A percentile compares a stretch with the other conserved stretches of the same genome.
Evolutionary conservation across 2,797 vertebrate species (phyloP).

Genomic region (Hippoglossus hippoglossus): DNA sequence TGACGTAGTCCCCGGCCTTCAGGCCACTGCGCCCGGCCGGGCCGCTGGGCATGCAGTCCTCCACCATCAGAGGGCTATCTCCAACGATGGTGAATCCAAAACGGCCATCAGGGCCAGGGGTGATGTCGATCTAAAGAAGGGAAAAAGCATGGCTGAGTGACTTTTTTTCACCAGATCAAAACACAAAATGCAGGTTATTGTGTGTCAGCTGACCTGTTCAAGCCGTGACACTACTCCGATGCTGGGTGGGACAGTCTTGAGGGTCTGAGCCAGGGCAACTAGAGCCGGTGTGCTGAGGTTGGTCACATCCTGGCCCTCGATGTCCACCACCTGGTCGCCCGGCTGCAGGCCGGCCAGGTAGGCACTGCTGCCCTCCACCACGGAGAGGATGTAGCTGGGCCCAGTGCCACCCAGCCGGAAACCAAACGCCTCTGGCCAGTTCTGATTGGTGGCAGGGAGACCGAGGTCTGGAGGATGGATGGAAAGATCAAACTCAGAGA

Average conservation of each 20-base stretch:
- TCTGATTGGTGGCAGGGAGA: conserved; percentile 92
- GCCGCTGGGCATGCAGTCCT: conserved; percentile 83
- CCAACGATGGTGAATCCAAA: conserved; percentile 88
- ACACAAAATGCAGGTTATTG: background rate
- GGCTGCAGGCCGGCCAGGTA: conserved; percentile 91
- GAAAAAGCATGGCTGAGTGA: background rate
- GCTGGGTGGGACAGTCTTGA: conserved; percentile 92
- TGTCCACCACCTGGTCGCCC: conserved; percentile 95
- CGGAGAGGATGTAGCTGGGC: conserved; percentile 94
- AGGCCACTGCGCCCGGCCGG: conserved; percentile 86
- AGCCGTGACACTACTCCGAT: conserved; percentile 94
- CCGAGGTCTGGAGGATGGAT: conserved; percentile 79
- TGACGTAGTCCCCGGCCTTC: conserved; percentile 85
- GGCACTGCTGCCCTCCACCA: conserved; percentile 94
- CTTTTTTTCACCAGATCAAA: background rate
- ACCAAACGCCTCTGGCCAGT: conserved; percentile 97
- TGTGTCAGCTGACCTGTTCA: conserved; percentile 71
- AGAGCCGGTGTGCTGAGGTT: conserved; percentile 88
- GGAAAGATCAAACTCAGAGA: background rate
- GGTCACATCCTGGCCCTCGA: conserved; percentile 93
- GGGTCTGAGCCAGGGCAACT: conserved; percentile 87
- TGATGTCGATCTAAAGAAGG: conserved; percentile 76
- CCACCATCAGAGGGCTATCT: conserved; percentile 87
- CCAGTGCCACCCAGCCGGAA: conserved; percentile 91
- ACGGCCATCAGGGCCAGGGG: conserved; percentile 79